Percentiles rank a stretch among this genome's conserved stretches.
These are phyloP conservation scores for mouse (Mus musculus) DNA, from an alignment of 2,113 vertebrate genomes.

Conservation along the genomic window DNA sequence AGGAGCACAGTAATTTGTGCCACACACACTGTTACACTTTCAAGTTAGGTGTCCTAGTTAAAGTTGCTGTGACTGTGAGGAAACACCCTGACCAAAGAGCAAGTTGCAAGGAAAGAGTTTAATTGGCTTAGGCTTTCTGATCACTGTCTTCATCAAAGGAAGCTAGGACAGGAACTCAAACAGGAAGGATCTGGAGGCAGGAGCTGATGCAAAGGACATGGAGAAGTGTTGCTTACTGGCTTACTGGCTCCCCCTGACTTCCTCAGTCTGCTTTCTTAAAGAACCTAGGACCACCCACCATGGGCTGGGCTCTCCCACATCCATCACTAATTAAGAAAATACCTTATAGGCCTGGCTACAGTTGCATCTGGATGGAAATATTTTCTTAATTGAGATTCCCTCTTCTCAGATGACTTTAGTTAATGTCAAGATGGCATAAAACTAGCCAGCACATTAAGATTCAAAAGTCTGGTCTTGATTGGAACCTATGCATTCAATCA, in stretches of 20 bases:
- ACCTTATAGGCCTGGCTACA: neutral
- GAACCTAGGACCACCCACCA: neutral
- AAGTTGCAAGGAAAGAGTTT: neutral
- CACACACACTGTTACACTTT: neutral
- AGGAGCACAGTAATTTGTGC: neutral
- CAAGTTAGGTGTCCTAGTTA: neutral
- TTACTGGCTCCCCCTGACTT: neutral
- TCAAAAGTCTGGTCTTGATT: neutral
- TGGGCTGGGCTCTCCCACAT: neutral
- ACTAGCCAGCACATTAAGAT: neutral
- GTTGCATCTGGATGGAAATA: neutral
- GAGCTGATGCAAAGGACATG: neutral
- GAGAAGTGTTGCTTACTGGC: neutral
- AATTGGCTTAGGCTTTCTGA: neutral
- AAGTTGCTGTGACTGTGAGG: neutral
- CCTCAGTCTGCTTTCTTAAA: neutral
- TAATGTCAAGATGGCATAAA: neutral
- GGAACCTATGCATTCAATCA: slow-evolving; percentile 12
- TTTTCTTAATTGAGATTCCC: neutral
- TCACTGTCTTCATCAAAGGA: neutral
- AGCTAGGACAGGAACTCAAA: neutral
- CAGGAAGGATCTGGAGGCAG: neutral
- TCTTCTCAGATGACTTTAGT: neutral
- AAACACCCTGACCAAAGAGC: neutral
- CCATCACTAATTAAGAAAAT: neutral